Conservation (phyloP, 1,140 invertebrate species). For the Nymphalis io region DNA sequence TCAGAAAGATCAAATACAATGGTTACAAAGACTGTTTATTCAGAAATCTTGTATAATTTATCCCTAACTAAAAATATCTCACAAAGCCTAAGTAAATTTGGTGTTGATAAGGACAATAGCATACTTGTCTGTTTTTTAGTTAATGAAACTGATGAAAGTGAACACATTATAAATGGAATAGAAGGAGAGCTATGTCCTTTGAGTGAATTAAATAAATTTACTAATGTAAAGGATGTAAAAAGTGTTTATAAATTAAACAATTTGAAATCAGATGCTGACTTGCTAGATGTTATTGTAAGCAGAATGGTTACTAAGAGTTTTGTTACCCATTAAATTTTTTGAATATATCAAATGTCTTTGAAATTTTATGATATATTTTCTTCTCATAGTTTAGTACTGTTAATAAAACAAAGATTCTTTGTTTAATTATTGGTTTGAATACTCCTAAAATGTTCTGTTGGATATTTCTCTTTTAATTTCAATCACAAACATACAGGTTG, state of each 20-base stretch:
- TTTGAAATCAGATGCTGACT: conserved; percentile 70
- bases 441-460: too few relatives aligned
- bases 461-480: too few relatives aligned
- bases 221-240: conserved; percentile 77
- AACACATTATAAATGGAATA: conserved; percentile 69
- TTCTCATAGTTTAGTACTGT: too few relatives aligned
- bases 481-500: too few relatives aligned
- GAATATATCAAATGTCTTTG: not conserved
- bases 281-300: conserved; percentile 82
- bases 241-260: conserved; percentile 82
- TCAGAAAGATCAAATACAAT: conserved; percentile 77
- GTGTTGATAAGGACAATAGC: conserved; percentile 81
- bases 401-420: too few relatives aligned
- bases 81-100: conserved; percentile 84
- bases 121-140: conserved; percentile 82
- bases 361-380: not conserved
- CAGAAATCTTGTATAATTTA: conserved; percentile 86
- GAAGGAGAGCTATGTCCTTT: conserved; percentile 78
- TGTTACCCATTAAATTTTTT: conserved; percentile 50
- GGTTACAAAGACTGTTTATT: conserved; percentile 83
- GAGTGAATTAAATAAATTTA: conserved; percentile 68
- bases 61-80: conserved; percentile 86
- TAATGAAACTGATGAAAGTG: conserved; percentile 56
- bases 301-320: conserved; percentile 82
- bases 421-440: too few relatives aligned